Evolutionary conservation across 1,140 invertebrate genomes (phyloP).

Genomic region (Vanessa atalanta): DNA sequence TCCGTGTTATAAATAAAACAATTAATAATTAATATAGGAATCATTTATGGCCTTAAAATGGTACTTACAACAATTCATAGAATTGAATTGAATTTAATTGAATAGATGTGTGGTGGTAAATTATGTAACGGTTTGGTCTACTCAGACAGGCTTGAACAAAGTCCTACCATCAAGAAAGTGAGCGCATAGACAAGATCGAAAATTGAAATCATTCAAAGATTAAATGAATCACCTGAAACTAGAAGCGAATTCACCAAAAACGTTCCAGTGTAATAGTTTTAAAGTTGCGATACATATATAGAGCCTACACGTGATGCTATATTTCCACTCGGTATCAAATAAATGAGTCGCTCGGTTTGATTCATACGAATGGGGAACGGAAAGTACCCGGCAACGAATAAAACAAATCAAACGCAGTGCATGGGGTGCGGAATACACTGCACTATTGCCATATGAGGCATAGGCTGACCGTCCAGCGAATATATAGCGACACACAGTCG

Average conservation of each 20-base stretch:
- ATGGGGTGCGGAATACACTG: conserved; percentile 43
- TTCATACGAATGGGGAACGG: conserved; percentile 75
- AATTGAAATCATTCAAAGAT: too few species aligned
- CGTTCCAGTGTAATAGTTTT: conserved; percentile 14
- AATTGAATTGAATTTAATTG: too few species aligned
- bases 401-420: conserved; percentile 70
- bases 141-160: too few species aligned
- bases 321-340: conserved; percentile 60
- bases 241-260: neutral
- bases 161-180: too few species aligned
- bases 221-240: too few species aligned
- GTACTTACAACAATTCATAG: too few species aligned
- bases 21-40: too few species aligned
- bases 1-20: too few species aligned
- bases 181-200: too few species aligned
- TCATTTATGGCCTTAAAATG: too few species aligned
- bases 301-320: conserved; percentile 19
- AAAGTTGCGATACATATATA: conserved; percentile 9
- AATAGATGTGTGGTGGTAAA: too few species aligned
- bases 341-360: conserved; percentile 77
- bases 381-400: conserved; percentile 69
- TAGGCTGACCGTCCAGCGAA: conserved; percentile 8
- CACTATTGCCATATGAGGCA: conserved; percentile 40
- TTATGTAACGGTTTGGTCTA: too few species aligned
- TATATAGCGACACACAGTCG: neutral